Conservation (phyloP, 1,140 invertebrate genomes). For the Nixonia krombeini region DNA sequence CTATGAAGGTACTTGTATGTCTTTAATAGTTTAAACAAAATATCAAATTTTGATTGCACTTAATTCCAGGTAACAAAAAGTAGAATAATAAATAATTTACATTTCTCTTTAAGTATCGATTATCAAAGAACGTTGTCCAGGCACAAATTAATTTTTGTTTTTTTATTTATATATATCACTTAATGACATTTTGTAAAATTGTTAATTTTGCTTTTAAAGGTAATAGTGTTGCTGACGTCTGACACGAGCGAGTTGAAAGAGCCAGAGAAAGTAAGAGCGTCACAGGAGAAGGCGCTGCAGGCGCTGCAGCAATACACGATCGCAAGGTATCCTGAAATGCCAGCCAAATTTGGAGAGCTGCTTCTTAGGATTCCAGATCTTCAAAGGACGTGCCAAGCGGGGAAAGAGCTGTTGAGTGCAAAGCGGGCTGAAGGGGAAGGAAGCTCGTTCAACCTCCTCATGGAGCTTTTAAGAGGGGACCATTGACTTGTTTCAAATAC, state of each 20-base stretch:
- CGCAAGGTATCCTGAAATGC: constrained; percentile 91
- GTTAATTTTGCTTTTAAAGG: constrained; percentile 55
- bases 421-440: constrained; percentile 90
- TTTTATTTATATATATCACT: too few relatives aligned
- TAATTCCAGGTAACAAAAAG: too few relatives aligned
- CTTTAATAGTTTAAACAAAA: too few relatives aligned
- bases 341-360: constrained; percentile 95
- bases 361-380: constrained; percentile 93
- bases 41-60: too few relatives aligned
- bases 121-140: too few relatives aligned
- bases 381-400: constrained; percentile 93
- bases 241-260: constrained; percentile 94
- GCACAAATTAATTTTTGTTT: too few relatives aligned
- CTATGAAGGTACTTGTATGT: constrained; percentile 87
- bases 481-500: constrained; percentile 77
- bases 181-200: too few relatives aligned
- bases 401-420: constrained; percentile 90
- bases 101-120: too few relatives aligned
- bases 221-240: constrained; percentile 93
- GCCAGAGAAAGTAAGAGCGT: constrained; percentile 90
- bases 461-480: constrained; percentile 94
- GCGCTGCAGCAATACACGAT: constrained; percentile 93
- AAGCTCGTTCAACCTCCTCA: constrained; percentile 92
- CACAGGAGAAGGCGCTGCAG: constrained; percentile 94
- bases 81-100: too few relatives aligned